Percentiles rank a stretch among this genome's conserved stretches.
Evolutionary conservation across 92 coral and sea anemone genomes (phyloP).

Genomic region (Epizoanthus ramosus): DNA sequence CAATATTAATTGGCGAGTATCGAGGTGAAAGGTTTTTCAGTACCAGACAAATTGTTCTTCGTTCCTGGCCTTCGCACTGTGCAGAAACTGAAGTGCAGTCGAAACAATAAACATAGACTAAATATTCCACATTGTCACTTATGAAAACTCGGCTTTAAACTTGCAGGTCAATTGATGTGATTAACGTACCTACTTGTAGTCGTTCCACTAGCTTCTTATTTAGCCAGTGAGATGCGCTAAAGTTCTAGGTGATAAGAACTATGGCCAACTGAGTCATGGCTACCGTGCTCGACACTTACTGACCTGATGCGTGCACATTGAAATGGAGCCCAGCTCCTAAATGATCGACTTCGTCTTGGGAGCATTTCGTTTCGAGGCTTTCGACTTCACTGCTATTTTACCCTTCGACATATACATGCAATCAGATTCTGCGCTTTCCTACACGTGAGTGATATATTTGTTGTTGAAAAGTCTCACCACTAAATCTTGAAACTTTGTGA

Average conservation of each 20-base stretch:
- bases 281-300: background rate
- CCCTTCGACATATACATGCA: background rate
- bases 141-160: background rate
- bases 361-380: background rate
- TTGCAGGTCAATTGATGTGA: background rate
- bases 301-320: conserved; percentile 22
- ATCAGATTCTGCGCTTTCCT: background rate
- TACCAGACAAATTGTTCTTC: background rate
- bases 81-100: too few relatives aligned
- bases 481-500: background rate
- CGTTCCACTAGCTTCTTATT: background rate
- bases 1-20: background rate
- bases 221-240: background rate
- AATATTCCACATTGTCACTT: background rate
- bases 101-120: background rate
- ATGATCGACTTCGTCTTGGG: conserved; percentile 13
- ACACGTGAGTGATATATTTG: background rate
- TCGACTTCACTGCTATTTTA: background rate
- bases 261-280: too few relatives aligned
- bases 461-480: background rate
- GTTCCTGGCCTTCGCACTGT: background rate
- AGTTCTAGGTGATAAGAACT: too few relatives aligned
- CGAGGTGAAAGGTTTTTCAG: background rate
- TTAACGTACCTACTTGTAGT: background rate
- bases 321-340: conserved; percentile 8